Percentiles rank a stretch among this genome's conserved stretches.
Evolutionary conservation across 2,888 invertebrate species (phyloP).

Genomic region (Heliconius ethilla): DNA sequence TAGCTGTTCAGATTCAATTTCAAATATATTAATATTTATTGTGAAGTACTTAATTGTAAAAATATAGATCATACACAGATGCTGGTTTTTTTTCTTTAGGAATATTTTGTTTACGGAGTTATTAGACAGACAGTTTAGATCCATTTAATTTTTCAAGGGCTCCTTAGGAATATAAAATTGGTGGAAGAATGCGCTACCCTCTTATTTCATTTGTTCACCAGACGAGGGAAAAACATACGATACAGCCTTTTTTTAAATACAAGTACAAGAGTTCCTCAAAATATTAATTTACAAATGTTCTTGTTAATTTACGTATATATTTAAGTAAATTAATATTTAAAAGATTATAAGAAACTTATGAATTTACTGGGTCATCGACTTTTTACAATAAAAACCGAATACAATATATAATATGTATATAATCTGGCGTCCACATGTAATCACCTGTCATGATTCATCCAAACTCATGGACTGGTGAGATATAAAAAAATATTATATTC

Average conservation of each 20-base stretch:
- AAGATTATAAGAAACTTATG: not conserved
- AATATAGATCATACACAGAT: not conserved
- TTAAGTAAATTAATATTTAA: too few relatives aligned
- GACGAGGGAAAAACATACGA: too few relatives aligned
- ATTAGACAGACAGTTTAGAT: too few relatives aligned
- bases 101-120: too few relatives aligned
- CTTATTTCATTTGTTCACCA: too few relatives aligned
- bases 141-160: not conserved
- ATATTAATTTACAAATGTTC: too few relatives aligned
- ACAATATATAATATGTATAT: conserved; percentile 10
- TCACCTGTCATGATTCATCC: conserved; percentile 12
- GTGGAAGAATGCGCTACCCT: not conserved
- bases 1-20: not conserved
- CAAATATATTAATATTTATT: not conserved
- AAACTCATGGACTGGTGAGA: not conserved
- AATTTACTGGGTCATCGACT: conserved; percentile 14
- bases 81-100: not conserved
- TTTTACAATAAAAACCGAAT: conserved; percentile 13
- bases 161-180: not conserved
- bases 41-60: not conserved
- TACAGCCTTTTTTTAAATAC: not conserved
- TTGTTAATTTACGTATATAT: too few relatives aligned
- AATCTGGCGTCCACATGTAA: not conserved
- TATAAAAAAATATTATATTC: conserved; percentile 8
- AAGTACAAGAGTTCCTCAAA: too few relatives aligned